phyloP scores from a whole-genome alignment of 2,888 invertebrate genomes.

The Amphipyra tragopoginis region DNA sequence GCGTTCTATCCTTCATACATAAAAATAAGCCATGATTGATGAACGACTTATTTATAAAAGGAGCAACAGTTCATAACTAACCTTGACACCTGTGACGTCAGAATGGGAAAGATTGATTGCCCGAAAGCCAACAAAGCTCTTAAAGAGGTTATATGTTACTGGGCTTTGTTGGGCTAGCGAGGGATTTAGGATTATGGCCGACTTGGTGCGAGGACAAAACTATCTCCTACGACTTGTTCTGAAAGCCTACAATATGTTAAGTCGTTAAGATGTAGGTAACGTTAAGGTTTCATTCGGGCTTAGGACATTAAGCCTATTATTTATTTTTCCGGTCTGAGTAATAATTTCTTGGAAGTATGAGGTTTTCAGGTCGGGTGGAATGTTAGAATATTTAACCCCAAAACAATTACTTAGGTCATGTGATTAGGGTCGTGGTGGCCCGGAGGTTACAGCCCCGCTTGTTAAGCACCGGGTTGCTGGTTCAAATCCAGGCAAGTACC shows the following conservation, averaged over 20 bases:
- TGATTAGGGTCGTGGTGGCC: too few species aligned
- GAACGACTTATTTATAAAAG: slow-evolving; percentile 38
- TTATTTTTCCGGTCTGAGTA: slow-evolving; percentile 18
- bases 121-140: slow-evolving; percentile 53
- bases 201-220: slow-evolving; percentile 41
- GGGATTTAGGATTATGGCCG: slow-evolving; percentile 40
- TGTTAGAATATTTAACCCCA: background rate
- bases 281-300: slow-evolving; percentile 18
- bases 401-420: background rate
- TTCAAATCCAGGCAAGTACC: too few species aligned
- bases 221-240: slow-evolving; percentile 35
- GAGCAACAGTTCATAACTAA: slow-evolving; percentile 62
- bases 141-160: slow-evolving; percentile 58
- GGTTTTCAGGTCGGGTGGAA: slow-evolving; percentile 10
- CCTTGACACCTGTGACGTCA: slow-evolving; percentile 76
- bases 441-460: too few species aligned
- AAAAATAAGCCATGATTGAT: slow-evolving; percentile 56
- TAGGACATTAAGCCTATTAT: slow-evolving; percentile 13
- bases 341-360: slow-evolving; percentile 8
- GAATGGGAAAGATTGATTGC: slow-evolving; percentile 71
- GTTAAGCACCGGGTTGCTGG: too few species aligned
- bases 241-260: slow-evolving; percentile 44
- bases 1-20: slow-evolving; percentile 29
- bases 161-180: slow-evolving; percentile 43
- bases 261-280: slow-evolving; percentile 28